Evolutionary conservation across 2,113 vertebrate genomes (phyloP).

Genomic region (Anser brachyrhynchus): DNA sequence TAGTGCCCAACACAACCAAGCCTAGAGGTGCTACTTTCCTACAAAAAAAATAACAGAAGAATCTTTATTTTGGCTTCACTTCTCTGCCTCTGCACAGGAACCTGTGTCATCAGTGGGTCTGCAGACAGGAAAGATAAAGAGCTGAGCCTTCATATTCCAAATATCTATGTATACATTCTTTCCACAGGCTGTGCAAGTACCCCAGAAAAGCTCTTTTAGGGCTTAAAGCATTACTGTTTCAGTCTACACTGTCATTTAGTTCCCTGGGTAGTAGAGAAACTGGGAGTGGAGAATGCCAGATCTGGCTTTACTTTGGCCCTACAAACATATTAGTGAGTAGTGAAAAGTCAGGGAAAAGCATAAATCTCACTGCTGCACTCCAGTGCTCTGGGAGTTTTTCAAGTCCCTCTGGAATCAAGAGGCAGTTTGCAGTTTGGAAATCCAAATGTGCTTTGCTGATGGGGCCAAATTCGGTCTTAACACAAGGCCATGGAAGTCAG

Average conservation of each 20-base stretch:
- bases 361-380: constrained; percentile 55
- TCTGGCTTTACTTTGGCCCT: constrained; percentile 62
- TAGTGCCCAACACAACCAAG: not conserved
- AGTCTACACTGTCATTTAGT: constrained; percentile 34
- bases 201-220: constrained; percentile 28
- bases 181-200: constrained; percentile 51
- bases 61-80: not conserved
- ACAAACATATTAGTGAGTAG: constrained; percentile 48
- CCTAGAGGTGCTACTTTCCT: not conserved
- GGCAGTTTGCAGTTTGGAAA: constrained; percentile 59
- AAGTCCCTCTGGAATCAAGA: constrained; percentile 60
- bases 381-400: constrained; percentile 61
- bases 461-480: constrained; percentile 51
- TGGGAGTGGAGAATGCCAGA: constrained; percentile 30
- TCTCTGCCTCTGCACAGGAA: constrained; percentile 29
- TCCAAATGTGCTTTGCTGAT: constrained; percentile 31
- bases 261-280: constrained; percentile 43
- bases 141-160: constrained; percentile 40
- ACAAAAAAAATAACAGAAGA: constrained; percentile 16
- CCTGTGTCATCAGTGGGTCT: not conserved
- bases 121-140: not conserved
- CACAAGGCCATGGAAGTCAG: constrained; percentile 40
- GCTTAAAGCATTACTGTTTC: constrained; percentile 38
- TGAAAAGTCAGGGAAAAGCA: constrained; percentile 62
- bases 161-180: constrained; percentile 17